These are phyloP conservation scores for Danio aesculapii DNA, from an alignment of 2,797 vertebrate genomes.

Conservation along the genomic window DNA sequence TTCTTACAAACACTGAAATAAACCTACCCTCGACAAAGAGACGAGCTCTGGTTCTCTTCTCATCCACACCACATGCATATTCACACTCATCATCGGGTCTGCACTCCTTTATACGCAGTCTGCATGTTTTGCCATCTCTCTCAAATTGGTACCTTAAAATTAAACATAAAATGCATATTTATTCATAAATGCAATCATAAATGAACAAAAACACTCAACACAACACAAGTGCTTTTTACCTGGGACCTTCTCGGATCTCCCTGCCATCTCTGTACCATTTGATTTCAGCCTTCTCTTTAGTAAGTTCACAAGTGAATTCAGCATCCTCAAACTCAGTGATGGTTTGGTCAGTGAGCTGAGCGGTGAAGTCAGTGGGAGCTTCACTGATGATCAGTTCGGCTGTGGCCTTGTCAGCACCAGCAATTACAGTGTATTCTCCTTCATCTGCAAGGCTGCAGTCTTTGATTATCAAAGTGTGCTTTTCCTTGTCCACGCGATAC, in stretches of 20 bases:
- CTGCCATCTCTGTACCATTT: constrained; percentile 96
- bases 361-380: constrained; percentile 91
- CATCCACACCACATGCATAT: constrained; percentile 96
- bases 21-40: constrained; percentile 94
- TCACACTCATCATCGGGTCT: constrained; percentile 96
- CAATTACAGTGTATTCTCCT: constrained; percentile 91
- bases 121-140: constrained; percentile 90
- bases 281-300: constrained; percentile 93
- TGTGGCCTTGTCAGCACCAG: constrained; percentile 88
- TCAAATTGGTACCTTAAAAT: constrained; percentile 87
- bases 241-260: constrained; percentile 94
- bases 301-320: constrained; percentile 91
- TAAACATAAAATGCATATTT: constrained; percentile 7
- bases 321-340: constrained; percentile 95
- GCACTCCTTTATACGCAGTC: constrained; percentile 92
- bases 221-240: constrained; percentile 75
- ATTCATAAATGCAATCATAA: no score
- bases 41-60: constrained; percentile 91
- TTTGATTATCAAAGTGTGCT: constrained; percentile 93
- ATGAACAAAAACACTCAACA: not conserved
- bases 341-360: constrained; percentile 92
- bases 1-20: not conserved
- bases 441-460: constrained; percentile 93
- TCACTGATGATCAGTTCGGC: constrained; percentile 97
- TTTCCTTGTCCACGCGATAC: constrained; percentile 93